Evolutionary conservation across 2,113 vertebrate species (phyloP).

Genomic region (Upupa epops): DNA sequence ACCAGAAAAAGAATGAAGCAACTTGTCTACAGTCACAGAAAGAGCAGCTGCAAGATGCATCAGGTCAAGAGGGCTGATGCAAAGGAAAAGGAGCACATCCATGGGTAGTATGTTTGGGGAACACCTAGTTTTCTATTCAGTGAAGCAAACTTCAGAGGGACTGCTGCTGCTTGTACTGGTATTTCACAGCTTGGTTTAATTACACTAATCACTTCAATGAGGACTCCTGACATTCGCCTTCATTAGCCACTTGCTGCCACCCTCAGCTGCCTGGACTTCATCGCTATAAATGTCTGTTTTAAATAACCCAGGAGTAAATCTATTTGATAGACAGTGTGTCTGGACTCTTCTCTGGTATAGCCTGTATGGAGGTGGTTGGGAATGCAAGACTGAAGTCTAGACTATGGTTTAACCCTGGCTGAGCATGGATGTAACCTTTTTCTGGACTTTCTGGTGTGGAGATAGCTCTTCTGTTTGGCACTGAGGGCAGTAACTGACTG

Average conservation of each 20-base stretch:
- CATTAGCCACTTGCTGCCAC: constrained; percentile 27
- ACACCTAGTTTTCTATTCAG: background rate
- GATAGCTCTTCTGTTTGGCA: background rate
- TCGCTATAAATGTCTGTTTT: constrained; percentile 50
- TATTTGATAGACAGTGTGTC: constrained; percentile 42
- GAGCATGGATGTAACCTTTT: background rate
- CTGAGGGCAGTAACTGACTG: background rate
- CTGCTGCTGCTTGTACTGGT: background rate
- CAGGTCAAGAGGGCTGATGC: background rate
- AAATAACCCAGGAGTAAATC: constrained; percentile 59
- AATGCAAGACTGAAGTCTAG: background rate
- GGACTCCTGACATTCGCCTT: constrained; percentile 46
- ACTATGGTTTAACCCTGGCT: background rate
- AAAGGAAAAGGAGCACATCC: background rate
- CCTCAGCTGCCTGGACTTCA: background rate
- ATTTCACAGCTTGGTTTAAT: constrained; percentile 15
- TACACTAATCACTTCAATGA: constrained; percentile 1
- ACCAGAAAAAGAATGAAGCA: background rate
- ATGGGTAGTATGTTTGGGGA: background rate
- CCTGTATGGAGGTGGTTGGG: background rate
- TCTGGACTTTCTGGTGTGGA: background rate
- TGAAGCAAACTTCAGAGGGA: background rate
- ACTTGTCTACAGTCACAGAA: background rate
- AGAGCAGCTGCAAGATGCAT: background rate
- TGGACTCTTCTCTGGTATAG: background rate